These are phyloP conservation scores for Rhynchotus rufescens DNA, from an alignment of 2,797 vertebrate species.

Conservation along the genomic window DNA sequence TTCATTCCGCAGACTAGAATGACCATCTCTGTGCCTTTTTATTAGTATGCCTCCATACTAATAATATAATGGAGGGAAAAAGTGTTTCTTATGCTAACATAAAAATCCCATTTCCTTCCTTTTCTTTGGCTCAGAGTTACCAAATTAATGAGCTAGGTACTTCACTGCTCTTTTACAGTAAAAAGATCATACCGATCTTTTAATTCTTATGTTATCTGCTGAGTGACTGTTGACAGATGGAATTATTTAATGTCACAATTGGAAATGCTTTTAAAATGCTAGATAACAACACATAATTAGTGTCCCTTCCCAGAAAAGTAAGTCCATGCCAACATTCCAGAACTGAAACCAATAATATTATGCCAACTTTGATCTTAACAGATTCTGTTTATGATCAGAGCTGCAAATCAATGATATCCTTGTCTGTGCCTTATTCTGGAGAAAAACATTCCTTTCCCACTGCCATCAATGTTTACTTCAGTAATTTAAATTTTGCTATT, in stretches of 20 bases:
- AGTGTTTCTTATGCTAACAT: constrained; percentile 8
- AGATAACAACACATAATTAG: constrained; percentile 18
- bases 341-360: constrained; percentile 13
- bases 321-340: neutral
- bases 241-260: constrained; percentile 20
- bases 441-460: neutral
- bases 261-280: constrained; percentile 5
- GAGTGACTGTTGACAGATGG: neutral
- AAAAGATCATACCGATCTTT: neutral
- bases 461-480: neutral
- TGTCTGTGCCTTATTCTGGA: neutral
- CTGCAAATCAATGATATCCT: neutral
- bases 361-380: constrained; percentile 12
- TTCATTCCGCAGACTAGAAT: constrained; percentile 32
- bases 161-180: neutral
- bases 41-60: constrained; percentile 40
- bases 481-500: neutral
- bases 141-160: neutral
- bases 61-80: constrained; percentile 36
- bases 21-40: constrained; percentile 19
- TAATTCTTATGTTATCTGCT: constrained; percentile 21
- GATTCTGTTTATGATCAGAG: neutral
- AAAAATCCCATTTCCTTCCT: constrained; percentile 17
- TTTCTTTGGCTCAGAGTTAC: constrained; percentile 21
- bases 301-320: neutral